Percentiles rank a stretch among this genome's conserved stretches.
Evolutionary conservation across 2,888 invertebrate genomes (phyloP).

Genomic region (Magallana nippona): DNA sequence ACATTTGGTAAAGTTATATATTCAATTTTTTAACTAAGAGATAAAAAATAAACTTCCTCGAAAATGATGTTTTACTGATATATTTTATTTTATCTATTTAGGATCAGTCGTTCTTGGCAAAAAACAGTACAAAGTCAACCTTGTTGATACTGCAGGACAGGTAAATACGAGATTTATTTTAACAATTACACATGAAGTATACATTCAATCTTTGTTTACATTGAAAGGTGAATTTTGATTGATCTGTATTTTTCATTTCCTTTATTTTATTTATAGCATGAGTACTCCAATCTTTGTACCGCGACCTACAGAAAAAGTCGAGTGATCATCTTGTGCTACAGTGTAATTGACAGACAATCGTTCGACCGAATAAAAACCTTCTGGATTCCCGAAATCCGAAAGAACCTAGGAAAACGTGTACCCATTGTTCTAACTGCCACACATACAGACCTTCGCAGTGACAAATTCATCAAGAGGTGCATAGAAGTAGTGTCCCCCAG

Average conservation of each 20-base stretch:
- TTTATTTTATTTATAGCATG: background rate
- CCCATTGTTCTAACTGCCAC: constrained; percentile 68
- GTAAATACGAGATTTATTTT: background rate
- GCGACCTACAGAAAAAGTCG: constrained; percentile 65
- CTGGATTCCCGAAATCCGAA: constrained; percentile 69
- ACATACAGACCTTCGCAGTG: constrained; percentile 64
- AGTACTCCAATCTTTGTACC: constrained; percentile 14
- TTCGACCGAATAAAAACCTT: constrained; percentile 64
- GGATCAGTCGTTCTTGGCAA: constrained; percentile 13
- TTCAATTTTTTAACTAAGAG: no score
- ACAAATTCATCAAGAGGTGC: background rate
- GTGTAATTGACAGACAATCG: constrained; percentile 67
- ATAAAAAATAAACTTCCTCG: background rate
- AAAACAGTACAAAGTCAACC: background rate
- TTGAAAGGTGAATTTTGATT: no score
- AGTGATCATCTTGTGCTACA: constrained; percentile 68
- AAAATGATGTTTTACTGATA: background rate
- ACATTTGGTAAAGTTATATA: background rate
- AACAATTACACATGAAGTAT: background rate
- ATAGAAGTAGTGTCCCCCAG: background rate
- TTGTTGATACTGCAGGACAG: constrained; percentile 7
- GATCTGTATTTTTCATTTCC: background rate
- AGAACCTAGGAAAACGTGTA: constrained; percentile 62
- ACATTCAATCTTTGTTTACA: background rate
- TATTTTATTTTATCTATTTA: background rate